Percentiles rank a stretch among this genome's conserved stretches.
Conservation (phyloP, 2,113 vertebrate genomes). For the Aspidoscelis tigris region DNA sequence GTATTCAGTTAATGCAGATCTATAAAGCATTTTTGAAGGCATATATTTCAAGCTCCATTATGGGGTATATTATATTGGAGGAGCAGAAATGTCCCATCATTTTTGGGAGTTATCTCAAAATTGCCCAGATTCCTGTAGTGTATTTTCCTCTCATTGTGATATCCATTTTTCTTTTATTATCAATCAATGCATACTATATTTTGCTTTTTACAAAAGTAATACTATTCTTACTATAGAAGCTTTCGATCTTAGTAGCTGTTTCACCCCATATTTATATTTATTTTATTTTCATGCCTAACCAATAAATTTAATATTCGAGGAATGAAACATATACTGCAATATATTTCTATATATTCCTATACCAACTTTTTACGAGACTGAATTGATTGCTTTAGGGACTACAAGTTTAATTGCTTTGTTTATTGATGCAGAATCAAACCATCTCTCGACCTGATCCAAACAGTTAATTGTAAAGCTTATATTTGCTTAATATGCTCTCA, state of each 20-base stretch:
- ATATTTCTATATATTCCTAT: neutral
- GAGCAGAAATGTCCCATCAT: too few relatives aligned
- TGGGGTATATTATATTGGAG: too few relatives aligned
- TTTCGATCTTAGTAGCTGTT: too few relatives aligned
- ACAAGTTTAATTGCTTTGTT: neutral
- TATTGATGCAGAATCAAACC: neutral
- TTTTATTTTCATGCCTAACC: too few relatives aligned
- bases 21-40: too few relatives aligned
- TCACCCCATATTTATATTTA: too few relatives aligned
- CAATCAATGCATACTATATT: neutral
- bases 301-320: neutral
- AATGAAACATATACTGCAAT: neutral
- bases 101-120: too few relatives aligned
- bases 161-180: too few relatives aligned
- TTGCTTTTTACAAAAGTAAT: neutral
- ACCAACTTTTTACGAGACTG: neutral
- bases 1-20: too few relatives aligned
- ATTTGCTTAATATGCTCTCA: slow-evolving; percentile 1
- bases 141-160: too few relatives aligned
- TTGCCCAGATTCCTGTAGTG: too few relatives aligned
- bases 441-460: slow-evolving; percentile 2
- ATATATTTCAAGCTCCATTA: too few relatives aligned
- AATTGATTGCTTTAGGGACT: neutral
- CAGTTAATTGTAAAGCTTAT: slow-evolving; percentile 15
- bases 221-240: neutral